phyloP scores from a whole-genome alignment of 2,888 invertebrate species.

The Abrostola tripartita region DNA sequence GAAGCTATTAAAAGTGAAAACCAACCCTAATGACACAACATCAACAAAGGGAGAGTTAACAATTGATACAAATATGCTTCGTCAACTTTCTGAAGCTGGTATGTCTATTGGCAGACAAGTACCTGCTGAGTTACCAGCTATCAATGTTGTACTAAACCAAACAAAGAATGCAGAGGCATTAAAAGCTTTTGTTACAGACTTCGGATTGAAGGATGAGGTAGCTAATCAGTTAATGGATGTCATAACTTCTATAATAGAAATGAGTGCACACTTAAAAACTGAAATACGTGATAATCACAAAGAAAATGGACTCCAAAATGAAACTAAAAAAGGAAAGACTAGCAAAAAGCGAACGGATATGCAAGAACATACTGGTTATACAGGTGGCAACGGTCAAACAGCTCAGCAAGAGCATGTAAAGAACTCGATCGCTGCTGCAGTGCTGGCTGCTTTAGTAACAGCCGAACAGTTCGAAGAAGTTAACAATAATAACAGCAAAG shows the following conservation, averaged over 20 bases:
- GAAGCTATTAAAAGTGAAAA: slow-evolving; percentile 84
- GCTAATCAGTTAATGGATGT: slow-evolving; percentile 86
- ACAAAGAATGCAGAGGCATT: slow-evolving; percentile 84
- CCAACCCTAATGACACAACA: slow-evolving; percentile 84
- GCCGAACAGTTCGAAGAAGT: slow-evolving; percentile 85
- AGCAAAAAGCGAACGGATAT: slow-evolving; percentile 71
- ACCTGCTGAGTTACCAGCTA: slow-evolving; percentile 89
- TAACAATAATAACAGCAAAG: slow-evolving; percentile 84
- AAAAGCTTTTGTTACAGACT: slow-evolving; percentile 84
- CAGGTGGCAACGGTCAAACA: slow-evolving; percentile 68
- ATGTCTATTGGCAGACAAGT: slow-evolving; percentile 91
- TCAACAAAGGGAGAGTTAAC: slow-evolving; percentile 89
- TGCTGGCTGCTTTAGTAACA: slow-evolving; percentile 84
- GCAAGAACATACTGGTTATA: slow-evolving; percentile 60
- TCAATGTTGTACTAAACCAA: slow-evolving; percentile 87
- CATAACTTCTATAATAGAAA: slow-evolving; percentile 85
- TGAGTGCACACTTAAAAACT: slow-evolving; percentile 83
- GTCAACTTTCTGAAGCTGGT: slow-evolving; percentile 91
- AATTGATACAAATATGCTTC: slow-evolving; percentile 90
- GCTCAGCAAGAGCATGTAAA: slow-evolving; percentile 85
- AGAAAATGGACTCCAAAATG: slow-evolving; percentile 63
- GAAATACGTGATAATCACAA: slow-evolving; percentile 75
- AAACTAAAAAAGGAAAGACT: slow-evolving; percentile 71
- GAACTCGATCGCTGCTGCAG: slow-evolving; percentile 86
- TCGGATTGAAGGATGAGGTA: slow-evolving; percentile 85